phyloP scores from a whole-genome alignment of 2,888 invertebrate species.

The Zaprionus lineosus region DNA sequence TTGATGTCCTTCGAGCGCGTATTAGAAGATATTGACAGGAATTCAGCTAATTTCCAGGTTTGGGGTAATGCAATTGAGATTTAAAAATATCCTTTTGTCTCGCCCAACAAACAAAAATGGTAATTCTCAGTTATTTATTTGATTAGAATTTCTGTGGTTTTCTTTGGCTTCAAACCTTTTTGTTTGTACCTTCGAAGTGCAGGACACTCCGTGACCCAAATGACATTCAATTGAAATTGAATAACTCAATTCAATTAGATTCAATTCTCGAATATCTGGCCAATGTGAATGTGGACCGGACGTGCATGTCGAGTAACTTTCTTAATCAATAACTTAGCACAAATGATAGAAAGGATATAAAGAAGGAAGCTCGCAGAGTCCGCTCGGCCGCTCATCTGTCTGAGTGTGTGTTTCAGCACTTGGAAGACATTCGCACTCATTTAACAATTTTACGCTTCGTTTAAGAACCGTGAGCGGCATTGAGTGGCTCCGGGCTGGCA shows the following conservation, averaged over 20 bases:
- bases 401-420: slow-evolving; percentile 6
- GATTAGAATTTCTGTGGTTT: slow-evolving; percentile 16
- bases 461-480: slow-evolving; percentile 60
- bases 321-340: slow-evolving; percentile 69
- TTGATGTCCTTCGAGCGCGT: too few species aligned
- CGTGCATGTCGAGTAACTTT: slow-evolving; percentile 56
- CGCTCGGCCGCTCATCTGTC: too few species aligned
- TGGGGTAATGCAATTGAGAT: too few species aligned
- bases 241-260: slow-evolving; percentile 40
- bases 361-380: slow-evolving; percentile 1
- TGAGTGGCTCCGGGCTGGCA: slow-evolving; percentile 17
- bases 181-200: not conserved
- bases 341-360: slow-evolving; percentile 39
- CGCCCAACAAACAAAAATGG: slow-evolving; percentile 3
- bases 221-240: slow-evolving; percentile 40
- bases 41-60: too few species aligned
- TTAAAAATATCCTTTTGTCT: too few species aligned
- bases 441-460: slow-evolving; percentile 79
- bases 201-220: slow-evolving; percentile 34
- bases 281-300: slow-evolving; percentile 33
- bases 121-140: slow-evolving; percentile 15
- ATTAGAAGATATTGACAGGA: too few species aligned
- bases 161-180: slow-evolving; percentile 2
- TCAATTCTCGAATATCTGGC: slow-evolving; percentile 24
- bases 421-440: slow-evolving; percentile 64